Evolutionary conservation across 1,140 invertebrate genomes (phyloP), one percentile per base, ranked within the genome.

Genomic region (Saccostrea echinata): DNA sequence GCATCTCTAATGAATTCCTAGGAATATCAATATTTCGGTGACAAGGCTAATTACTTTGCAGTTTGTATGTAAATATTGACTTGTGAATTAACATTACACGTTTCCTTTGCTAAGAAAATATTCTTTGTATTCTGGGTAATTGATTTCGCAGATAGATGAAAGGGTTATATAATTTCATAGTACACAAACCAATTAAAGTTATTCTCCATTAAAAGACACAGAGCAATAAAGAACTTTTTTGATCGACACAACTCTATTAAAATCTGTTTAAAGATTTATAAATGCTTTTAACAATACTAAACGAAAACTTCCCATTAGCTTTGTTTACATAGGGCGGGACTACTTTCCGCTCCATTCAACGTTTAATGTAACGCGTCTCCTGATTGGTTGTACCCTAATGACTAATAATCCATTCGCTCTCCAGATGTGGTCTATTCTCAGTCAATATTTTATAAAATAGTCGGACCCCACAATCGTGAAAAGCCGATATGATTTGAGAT

Each of bases 241-340:
- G 35, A 83, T 83, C 81, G 81, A 83, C 81, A 83, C 35, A 83
- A 83, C 81, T 83, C 81, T 52, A 83, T 83, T 83, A 83, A 83
- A 83, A 83, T 51, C 81, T 53, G 81, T 83, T 83, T 52, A 83
- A 83, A 51, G 51, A 83, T 83, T 83, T 83, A 83, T 53, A 83
- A 83, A 83, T 83, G 81, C 81, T 83, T 83, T 83, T 83, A 83
- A 83, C 81, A 83, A 83, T 52, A 83, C 33, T 76, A 76, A 76
- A 76, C 68, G 68, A 83, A 51, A 83, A 83, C 81, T 52, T n/a
- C 81, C 81, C 81, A 83, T 83, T 83, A 83, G 81, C 81, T 83
- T 53, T 83, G 81, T 52, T 52, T 83, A 52, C 35, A n/a, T 51
- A 53, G 81, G 81, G 81, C 81, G 81, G 35, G 81, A 83, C 81